phyloP scores from a whole-genome alignment of 2,113 vertebrate species.

The Lycaon pictus region DNA sequence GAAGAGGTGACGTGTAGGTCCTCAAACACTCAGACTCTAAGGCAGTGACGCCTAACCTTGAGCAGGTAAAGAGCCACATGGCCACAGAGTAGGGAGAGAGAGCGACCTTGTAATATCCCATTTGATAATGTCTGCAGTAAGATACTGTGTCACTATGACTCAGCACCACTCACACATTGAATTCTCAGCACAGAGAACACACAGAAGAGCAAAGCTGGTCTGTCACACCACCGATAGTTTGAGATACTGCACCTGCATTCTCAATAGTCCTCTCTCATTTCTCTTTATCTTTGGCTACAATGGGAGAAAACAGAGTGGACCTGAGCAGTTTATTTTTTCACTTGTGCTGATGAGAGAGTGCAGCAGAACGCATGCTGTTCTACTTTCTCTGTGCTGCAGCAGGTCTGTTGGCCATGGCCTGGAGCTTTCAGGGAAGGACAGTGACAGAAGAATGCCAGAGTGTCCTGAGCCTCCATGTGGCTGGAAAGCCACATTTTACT shows the following conservation, averaged over 20 bases:
- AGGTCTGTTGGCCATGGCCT: not conserved
- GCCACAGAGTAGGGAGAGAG: not conserved
- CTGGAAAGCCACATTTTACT: not conserved
- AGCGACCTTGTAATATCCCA: not conserved
- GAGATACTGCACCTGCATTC: not conserved
- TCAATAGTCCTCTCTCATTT: not conserved
- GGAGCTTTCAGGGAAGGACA: not conserved
- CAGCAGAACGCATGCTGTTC: not conserved
- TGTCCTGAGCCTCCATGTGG: not conserved
- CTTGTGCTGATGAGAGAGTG: not conserved
- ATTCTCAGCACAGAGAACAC: not conserved
- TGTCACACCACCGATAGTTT: not conserved
- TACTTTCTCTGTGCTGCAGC: not conserved
- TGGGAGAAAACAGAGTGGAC: not conserved
- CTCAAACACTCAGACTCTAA: not conserved
- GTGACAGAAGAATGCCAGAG: not conserved
- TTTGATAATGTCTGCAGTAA: not conserved
- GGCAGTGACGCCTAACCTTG: not conserved
- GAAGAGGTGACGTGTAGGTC: not conserved
- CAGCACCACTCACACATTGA: constrained; percentile 8
- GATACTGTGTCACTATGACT: constrained; percentile 49
- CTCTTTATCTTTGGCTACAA: not conserved
- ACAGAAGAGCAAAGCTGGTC: not conserved
- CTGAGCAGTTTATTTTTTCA: not conserved
- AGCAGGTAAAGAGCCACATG: constrained; percentile 2